Evolutionary conservation across 2,113 vertebrate genomes (phyloP).

Genomic region (Dasyornis broadbenti): DNA sequence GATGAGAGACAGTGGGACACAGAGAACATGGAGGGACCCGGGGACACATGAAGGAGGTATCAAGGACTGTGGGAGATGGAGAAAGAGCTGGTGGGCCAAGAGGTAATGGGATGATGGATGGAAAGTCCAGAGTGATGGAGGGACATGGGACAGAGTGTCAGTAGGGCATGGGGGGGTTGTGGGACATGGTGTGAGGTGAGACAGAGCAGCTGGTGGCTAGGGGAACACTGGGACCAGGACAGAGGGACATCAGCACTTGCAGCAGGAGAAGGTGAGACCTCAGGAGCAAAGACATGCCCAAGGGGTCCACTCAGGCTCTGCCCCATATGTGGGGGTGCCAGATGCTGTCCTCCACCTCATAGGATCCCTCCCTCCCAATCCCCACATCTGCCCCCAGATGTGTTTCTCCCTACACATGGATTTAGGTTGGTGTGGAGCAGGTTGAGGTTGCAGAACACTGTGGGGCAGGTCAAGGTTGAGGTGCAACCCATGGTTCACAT

Average conservation of each 20-base stretch:
- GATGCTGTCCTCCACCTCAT: background rate
- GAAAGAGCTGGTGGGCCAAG: background rate
- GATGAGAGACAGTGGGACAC: background rate
- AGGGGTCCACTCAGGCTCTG: background rate
- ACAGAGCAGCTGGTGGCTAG: fast-evolving
- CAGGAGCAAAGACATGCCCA: background rate
- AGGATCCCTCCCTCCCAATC: background rate
- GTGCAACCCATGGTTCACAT: background rate
- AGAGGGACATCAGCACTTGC: background rate
- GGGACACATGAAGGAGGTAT: background rate
- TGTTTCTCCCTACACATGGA: background rate
- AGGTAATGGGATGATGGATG: background rate
- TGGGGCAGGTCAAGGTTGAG: background rate
- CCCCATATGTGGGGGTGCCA: background rate
- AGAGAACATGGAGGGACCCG: background rate
- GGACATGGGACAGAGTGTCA: background rate
- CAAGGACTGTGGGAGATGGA: background rate
- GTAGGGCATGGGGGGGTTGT: background rate
- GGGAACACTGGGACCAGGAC: no score
- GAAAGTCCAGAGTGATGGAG: background rate
- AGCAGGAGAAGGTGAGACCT: background rate
- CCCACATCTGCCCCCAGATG: background rate
- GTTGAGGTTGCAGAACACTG: background rate
- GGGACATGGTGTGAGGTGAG: background rate
- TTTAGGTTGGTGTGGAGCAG: background rate